A percentile compares a stretch with the other conserved stretches of the same genome.
These are phyloP conservation scores for Nasonia oneida DNA, from an alignment of 2,888 invertebrate species.

Conservation along the genomic window DNA sequence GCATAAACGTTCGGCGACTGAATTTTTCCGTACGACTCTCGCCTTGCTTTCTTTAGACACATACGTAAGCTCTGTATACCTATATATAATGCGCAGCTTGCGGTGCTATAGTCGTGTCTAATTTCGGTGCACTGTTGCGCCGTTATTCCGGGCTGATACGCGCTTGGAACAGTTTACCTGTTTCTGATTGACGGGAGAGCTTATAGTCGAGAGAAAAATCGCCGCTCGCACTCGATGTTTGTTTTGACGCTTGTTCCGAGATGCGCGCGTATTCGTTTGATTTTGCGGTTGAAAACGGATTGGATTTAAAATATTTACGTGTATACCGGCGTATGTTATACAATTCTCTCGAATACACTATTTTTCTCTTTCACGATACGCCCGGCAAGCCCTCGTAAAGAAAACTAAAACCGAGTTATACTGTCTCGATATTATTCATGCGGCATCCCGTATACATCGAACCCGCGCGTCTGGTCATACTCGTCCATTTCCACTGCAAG, in stretches of 20 bases:
- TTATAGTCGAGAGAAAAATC: neutral
- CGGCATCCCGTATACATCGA: too few species aligned
- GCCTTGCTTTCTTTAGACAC: neutral
- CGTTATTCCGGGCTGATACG: neutral
- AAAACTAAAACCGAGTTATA: too few species aligned
- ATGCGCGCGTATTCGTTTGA: neutral
- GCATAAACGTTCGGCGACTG: neutral
- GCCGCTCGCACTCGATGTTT: neutral
- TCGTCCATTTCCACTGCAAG: too few species aligned
- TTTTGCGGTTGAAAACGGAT: neutral
- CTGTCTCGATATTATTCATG: too few species aligned
- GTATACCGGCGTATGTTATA: too few species aligned
- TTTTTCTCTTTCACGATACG: too few species aligned
- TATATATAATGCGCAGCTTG: too few species aligned
- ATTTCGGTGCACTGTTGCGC: neutral
- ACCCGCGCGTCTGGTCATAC: too few species aligned
- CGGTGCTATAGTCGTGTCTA: neutral
- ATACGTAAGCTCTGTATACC: too few species aligned
- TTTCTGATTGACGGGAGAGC: neutral
- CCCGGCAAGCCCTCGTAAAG: too few species aligned
- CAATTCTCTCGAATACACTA: too few species aligned
- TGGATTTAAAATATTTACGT: neutral
- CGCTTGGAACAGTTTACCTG: neutral
- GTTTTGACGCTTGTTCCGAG: neutral
- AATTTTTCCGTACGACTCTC: neutral